Conservation (phyloP, 2,113 vertebrate species). For the Heloderma charlesbogerti region DNA sequence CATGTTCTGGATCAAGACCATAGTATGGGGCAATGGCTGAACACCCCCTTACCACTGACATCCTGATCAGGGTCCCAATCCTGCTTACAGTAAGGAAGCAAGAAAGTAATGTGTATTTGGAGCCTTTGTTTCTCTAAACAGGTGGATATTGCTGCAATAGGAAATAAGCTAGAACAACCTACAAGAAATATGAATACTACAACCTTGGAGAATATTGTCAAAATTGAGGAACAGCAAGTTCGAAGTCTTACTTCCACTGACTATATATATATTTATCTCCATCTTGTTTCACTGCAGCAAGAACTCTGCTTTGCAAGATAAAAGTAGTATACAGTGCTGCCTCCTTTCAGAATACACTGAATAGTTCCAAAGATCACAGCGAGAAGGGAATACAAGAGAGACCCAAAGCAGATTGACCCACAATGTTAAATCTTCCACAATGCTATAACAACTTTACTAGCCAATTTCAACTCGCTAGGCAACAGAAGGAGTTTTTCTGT, state of each 20-base stretch:
- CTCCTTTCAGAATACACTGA: not conserved
- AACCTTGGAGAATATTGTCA: not conserved
- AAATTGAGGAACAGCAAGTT: not conserved
- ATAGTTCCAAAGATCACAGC: not conserved
- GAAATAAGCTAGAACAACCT: too few relatives aligned
- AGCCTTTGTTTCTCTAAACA: too few relatives aligned
- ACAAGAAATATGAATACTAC: not conserved
- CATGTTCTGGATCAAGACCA: too few relatives aligned
- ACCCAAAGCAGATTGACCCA: not conserved
- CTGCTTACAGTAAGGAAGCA: too few relatives aligned
- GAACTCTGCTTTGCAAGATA: not conserved
- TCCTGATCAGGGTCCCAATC: too few relatives aligned
- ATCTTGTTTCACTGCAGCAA: not conserved
- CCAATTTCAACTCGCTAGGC: not conserved
- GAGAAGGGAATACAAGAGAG: not conserved
- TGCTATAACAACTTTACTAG: not conserved
- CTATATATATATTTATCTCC: not conserved
- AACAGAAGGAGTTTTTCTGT: not conserved
- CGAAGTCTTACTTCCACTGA: not conserved
- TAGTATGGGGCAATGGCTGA: too few relatives aligned
- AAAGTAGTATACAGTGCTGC: not conserved
- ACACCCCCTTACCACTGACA: too few relatives aligned
- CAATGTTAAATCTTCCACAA: not conserved
- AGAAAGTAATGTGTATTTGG: too few relatives aligned
- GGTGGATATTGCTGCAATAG: too few relatives aligned